phyloP scores from a whole-genome alignment of 2,113 vertebrate genomes.

The Myiagra hebetior region DNA sequence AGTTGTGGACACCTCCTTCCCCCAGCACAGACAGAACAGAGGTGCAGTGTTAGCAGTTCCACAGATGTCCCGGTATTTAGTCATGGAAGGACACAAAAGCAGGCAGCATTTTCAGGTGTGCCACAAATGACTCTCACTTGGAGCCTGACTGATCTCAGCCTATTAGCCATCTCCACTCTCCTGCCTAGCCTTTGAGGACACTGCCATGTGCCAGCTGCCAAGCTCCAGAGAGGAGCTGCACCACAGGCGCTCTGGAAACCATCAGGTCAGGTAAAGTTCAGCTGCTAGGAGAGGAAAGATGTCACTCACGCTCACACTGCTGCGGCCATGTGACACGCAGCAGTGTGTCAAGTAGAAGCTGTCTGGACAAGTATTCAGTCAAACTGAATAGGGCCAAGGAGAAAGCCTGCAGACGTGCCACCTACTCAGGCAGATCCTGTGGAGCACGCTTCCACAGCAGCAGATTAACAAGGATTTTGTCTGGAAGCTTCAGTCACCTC shows the following conservation, averaged over 20 bases:
- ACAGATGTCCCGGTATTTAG: fast-evolving
- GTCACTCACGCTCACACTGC: not conserved
- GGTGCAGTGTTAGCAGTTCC: not conserved
- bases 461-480: slow-evolving; percentile 7
- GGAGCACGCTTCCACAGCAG: not conserved
- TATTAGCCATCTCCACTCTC: not conserved
- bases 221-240: not conserved
- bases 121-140: not conserved
- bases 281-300: not conserved
- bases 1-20: not conserved
- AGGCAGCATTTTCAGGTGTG: not conserved
- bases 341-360: not conserved
- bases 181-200: not conserved
- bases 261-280: not conserved
- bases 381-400: slow-evolving; percentile 17
- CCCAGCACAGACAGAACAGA: not conserved
- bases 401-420: not conserved
- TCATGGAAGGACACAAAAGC: not conserved
- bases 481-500: slow-evolving; percentile 37
- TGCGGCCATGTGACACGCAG: not conserved
- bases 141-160: not conserved
- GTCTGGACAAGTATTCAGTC: not conserved
- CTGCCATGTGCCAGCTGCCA: not conserved
- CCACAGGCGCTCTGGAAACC: not conserved
- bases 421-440: not conserved